Evolutionary conservation across 2,113 vertebrate genomes (phyloP).

Genomic region (Strigops habroptila): DNA sequence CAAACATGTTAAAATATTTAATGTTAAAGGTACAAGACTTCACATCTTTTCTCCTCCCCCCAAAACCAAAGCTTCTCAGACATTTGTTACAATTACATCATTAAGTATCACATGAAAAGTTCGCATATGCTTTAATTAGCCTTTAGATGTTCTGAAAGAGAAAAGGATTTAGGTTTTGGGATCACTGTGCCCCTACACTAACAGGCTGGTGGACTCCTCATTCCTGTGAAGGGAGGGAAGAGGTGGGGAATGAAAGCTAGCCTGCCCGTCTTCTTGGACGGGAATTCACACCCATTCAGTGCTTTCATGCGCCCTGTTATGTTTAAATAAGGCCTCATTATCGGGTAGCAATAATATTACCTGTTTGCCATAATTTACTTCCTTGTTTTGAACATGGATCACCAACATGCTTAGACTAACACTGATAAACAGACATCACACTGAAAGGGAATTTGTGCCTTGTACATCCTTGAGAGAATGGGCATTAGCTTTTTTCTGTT

Average conservation of each 20-base stretch:
- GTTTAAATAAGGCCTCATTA: neutral
- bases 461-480: neutral
- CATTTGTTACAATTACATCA: neutral
- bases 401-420: neutral
- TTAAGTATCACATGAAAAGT: neutral
- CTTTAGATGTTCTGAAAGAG: neutral
- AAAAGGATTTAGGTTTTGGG: neutral
- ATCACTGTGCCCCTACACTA: neutral
- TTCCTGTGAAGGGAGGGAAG: neutral
- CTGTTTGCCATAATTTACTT: neutral
- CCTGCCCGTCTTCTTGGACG: neutral
- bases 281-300: neutral
- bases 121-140: neutral
- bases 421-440: neutral
- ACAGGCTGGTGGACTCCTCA: neutral
- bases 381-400: neutral
- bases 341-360: neutral
- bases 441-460: neutral
- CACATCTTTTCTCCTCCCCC: neutral
- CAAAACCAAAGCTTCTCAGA: neutral
- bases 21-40: neutral
- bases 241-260: neutral
- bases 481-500: neutral
- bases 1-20: constrained; percentile 36
- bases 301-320: neutral